phyloP scores from a whole-genome alignment of 2,888 invertebrate genomes.

The Helobdella robusta region DNA sequence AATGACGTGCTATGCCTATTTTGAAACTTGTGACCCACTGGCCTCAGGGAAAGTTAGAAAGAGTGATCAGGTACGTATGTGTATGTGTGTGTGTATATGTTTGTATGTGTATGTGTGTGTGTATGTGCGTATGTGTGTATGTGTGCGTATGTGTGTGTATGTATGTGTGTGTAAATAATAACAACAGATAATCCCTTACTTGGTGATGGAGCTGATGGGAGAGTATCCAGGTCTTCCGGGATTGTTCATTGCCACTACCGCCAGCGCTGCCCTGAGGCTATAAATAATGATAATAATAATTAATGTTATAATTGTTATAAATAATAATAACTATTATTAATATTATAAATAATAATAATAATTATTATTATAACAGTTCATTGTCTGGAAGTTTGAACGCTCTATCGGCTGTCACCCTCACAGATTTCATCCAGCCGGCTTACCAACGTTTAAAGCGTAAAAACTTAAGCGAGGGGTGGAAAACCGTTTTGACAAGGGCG shows the following conservation, averaged over 20 bases:
- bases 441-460: too few species aligned
- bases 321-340: too few species aligned
- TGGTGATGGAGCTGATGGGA: constrained; percentile 41
- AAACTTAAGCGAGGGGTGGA: too few species aligned
- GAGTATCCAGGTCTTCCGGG: constrained; percentile 40
- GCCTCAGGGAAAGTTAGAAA: constrained; percentile 25
- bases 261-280: constrained; percentile 37
- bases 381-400: constrained; percentile 86
- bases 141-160: neutral
- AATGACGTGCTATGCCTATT: constrained; percentile 37
- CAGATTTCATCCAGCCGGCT: constrained; percentile 72
- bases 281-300: neutral
- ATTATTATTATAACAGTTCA: too few species aligned
- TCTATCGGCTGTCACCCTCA: constrained; percentile 75
- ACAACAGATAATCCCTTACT: constrained; percentile 27
- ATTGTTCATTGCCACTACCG: constrained; percentile 41
- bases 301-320: too few species aligned
- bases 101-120: constrained; percentile 17
- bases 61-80: constrained; percentile 31
- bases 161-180: too few species aligned
- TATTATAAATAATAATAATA: too few species aligned
- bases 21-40: constrained; percentile 32
- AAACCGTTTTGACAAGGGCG: too few species aligned
- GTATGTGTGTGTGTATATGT: neutral
- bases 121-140: constrained; percentile 26